phyloP scores from a whole-genome alignment of 2,797 vertebrate genomes.

The Macropodus opercularis region DNA sequence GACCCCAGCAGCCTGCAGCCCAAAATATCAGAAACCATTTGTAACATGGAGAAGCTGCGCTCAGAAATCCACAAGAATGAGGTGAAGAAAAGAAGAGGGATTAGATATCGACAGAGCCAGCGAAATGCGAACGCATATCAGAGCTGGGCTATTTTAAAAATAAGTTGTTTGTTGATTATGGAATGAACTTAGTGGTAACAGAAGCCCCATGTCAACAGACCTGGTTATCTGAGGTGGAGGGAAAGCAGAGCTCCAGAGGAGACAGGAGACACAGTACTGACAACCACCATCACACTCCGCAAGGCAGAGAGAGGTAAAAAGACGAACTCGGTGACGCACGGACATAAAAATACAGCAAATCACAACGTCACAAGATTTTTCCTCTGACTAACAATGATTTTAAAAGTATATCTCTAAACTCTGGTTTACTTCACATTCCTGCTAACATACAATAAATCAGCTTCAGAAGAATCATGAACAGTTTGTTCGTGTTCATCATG shows the following conservation, averaged over 20 bases:
- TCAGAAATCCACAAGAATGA: slow-evolving; percentile 98
- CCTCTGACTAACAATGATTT: no score
- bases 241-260: slow-evolving; percentile 90
- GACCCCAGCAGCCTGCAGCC: slow-evolving; percentile 96
- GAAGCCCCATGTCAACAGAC: slow-evolving; percentile 75
- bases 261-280: slow-evolving; percentile 94
- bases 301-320: slow-evolving; percentile 94
- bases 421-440: not conserved
- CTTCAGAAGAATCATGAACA: not conserved
- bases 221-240: slow-evolving; percentile 98
- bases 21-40: slow-evolving; percentile 96
- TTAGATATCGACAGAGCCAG: no score
- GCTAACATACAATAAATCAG: not conserved
- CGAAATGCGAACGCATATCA: no score
- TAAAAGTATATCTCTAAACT: no score
- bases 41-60: slow-evolving; percentile 94
- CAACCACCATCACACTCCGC: slow-evolving; percentile 94
- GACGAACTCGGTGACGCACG: not conserved
- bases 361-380: no score
- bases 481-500: not conserved
- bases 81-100: slow-evolving; percentile 71
- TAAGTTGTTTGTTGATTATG: no score
- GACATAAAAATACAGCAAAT: no score
- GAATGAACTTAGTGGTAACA: not conserved
- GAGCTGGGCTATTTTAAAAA: no score